Conservation (phyloP, 2,797 vertebrate species). For the Alosa sapidissima region DNA sequence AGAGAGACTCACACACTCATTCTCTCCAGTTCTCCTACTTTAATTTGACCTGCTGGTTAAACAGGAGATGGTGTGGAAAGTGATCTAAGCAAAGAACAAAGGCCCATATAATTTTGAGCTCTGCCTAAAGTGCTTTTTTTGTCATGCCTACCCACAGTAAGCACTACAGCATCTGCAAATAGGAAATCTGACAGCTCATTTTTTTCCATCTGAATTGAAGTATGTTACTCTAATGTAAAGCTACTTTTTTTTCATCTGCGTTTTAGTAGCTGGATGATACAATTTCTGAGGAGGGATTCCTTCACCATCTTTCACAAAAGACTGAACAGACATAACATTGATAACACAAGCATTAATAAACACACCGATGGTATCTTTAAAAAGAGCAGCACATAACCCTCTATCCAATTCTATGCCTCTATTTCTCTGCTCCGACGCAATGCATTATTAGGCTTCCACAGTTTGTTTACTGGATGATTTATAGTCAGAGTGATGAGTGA, state of each 20-base stretch:
- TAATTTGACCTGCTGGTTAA: conserved; percentile 59
- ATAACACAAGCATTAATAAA: background rate
- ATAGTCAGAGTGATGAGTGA: background rate
- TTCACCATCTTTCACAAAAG: background rate
- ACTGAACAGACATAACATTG: background rate
- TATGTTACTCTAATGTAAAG: conserved; percentile 8
- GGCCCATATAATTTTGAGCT: conserved; percentile 19
- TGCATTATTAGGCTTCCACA: background rate
- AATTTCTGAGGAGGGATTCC: background rate
- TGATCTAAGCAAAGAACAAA: conserved; percentile 58
- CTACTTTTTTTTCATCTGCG: background rate
- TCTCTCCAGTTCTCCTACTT: conserved; percentile 52
- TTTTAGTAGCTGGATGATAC: background rate
- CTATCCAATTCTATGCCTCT: background rate
- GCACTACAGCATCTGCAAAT: conserved; percentile 7
- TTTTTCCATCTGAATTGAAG: background rate
- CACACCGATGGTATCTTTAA: background rate
- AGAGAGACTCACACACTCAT: conserved; percentile 1
- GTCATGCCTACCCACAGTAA: background rate
- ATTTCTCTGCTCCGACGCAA: background rate
- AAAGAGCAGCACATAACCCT: background rate
- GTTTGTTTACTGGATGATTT: conserved; percentile 7
- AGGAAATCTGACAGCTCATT: conserved; percentile 11
- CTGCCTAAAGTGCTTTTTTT: conserved; percentile 18
- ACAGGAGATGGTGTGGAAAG: conserved; percentile 54